Conservation (phyloP, 2,113 vertebrate species). For the Alethe castanea region DNA sequence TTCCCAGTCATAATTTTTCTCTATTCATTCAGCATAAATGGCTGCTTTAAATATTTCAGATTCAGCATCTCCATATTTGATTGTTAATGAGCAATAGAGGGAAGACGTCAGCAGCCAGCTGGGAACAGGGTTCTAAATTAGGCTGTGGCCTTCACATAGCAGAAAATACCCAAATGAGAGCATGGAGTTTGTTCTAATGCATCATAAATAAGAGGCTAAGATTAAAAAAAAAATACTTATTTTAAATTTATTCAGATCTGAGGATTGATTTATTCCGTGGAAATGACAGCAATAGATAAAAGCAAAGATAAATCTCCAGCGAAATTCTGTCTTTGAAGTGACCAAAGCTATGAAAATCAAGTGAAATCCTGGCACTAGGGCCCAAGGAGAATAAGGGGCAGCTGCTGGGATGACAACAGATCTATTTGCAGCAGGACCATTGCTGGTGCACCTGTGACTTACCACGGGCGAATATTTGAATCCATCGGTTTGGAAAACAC, state of each 20-base stretch:
- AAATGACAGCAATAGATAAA: background rate
- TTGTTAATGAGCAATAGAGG: background rate
- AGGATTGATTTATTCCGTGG: background rate
- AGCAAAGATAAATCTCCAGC: background rate
- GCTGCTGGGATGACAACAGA: background rate
- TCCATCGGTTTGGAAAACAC: conserved; percentile 82
- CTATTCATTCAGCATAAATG: background rate
- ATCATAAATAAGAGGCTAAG: background rate
- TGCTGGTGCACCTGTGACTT: background rate
- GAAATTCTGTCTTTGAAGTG: background rate
- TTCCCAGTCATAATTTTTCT: background rate
- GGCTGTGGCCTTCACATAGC: background rate
- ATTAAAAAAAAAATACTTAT: background rate
- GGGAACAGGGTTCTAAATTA: background rate
- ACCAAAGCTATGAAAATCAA: background rate
- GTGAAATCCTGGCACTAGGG: background rate
- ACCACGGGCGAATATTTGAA: conserved; percentile 80
- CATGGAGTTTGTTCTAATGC: background rate
- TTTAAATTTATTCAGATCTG: background rate
- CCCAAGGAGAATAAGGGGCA: background rate
- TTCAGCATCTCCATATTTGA: background rate
- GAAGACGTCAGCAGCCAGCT: background rate
- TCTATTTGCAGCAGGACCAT: background rate
- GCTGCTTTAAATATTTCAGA: background rate
- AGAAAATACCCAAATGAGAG: background rate